Percentiles rank a stretch among this genome's conserved stretches.
Evolutionary conservation across 1,140 invertebrate species (phyloP).

Genomic region (Pseudomyrmex flavicornis): DNA sequence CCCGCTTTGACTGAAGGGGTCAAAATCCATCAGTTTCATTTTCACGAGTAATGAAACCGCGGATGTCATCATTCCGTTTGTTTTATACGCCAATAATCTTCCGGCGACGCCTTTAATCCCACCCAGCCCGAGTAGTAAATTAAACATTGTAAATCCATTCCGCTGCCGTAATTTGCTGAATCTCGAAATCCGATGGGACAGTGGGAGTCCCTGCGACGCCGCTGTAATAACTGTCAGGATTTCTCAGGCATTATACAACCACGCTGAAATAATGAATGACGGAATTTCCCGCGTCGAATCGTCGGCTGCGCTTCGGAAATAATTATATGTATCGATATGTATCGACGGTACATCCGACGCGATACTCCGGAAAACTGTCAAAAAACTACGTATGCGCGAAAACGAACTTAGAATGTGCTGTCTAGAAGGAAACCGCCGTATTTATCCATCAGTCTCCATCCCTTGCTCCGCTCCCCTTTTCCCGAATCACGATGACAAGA

Average conservation of each 20-base stretch:
- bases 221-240: slow-evolving; percentile 63
- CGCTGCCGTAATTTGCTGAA: slow-evolving; percentile 51
- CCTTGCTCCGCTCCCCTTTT: background rate
- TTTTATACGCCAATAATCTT: slow-evolving; percentile 47
- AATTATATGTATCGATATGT: slow-evolving; percentile 29
- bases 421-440: slow-evolving; percentile 7
- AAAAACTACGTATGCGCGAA: slow-evolving; percentile 52
- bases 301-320: slow-evolving; percentile 24
- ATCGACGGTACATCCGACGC: background rate
- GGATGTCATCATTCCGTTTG: slow-evolving; percentile 10
- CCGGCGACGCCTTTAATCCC: slow-evolving; percentile 41
- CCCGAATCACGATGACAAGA: no score
- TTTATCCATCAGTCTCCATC: slow-evolving; percentile 41
- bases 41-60: slow-evolving; percentile 25
- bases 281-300: slow-evolving; percentile 55
- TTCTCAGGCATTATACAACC: slow-evolving; percentile 58
- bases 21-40: slow-evolving; percentile 1
- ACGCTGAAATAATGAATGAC: slow-evolving; percentile 67
- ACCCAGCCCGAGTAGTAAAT: slow-evolving; percentile 29
- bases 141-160: slow-evolving; percentile 60
- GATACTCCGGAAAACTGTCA: background rate
- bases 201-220: slow-evolving; percentile 29
- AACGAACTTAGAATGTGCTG: slow-evolving; percentile 24
- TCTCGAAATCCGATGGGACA: slow-evolving; percentile 56
- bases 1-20: no score